Base-by-base conservation (phyloP, 2,797 vertebrate genomes). In the Alcedo atthis region DNA sequence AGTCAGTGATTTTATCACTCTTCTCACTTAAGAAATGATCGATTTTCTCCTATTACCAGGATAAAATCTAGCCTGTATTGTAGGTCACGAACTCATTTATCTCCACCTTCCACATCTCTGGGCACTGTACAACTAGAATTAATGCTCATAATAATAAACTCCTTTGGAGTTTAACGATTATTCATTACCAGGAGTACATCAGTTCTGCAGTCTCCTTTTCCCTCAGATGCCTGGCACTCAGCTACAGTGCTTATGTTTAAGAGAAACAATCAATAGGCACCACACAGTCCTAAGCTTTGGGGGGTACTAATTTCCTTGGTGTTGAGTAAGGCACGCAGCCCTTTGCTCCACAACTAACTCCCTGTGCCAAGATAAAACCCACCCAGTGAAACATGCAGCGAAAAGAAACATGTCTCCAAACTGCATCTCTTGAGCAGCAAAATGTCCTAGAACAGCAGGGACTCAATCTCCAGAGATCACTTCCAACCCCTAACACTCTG, bases 121-220 rank as follows among this genome's bases (percentile, higher is more conserved):
- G 79, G 21, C 63, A 85, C 3, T 3, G 42, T n/a, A 63, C 61
- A 86, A 17, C 18, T 53, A 61, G 82, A 91, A 93, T 91, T 86
- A 94, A 90, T 40, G 40, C 42, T 42, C 83, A 89, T 85, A 85
- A 85, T 83, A 89, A 90, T 75, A 81, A 93, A 88, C 74, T 87
- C 59, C 59, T 73, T 61, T 61, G 66, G 49, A 84, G 74, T 67
- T 51, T 67, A 91, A 92, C 0, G 67, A 92, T 93, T 91, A 86
- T 79, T 95, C 85, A 79, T 84, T 87, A 93, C 42, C 63, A 79
- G 76, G 24, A 89, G 70, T 66, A 75, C 69, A 69, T 49, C 11
- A 1, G 63, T 43, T 86, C 85, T 76, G 67, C 80, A 63, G 73
- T 11, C 53, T 62, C 59, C 67, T 84, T 48, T 87, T 57, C 59